These are phyloP conservation scores for Pyxicephalus adspersus DNA, from an alignment of 2,113 vertebrate species.

Conservation along the genomic window DNA sequence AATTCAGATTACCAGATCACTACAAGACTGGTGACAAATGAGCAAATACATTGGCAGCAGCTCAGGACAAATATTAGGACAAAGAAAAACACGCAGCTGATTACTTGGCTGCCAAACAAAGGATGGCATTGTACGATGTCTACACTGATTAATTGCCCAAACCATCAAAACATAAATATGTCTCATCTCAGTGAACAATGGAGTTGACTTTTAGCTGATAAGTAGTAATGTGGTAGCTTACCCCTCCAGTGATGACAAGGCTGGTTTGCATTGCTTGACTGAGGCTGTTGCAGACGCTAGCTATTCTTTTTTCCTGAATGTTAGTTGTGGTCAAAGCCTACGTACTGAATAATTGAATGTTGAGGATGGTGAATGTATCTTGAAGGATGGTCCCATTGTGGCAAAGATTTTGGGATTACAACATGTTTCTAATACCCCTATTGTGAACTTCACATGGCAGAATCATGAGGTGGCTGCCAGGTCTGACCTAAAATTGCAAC, in stretches of 20 bases:
- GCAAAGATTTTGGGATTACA: no score
- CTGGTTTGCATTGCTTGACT: not conserved
- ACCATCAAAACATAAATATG: constrained; percentile 53
- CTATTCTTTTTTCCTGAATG: not conserved
- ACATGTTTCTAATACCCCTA: no score
- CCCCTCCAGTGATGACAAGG: constrained; percentile 27
- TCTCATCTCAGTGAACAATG: constrained; percentile 30
- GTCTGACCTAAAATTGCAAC: no score
- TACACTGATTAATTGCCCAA: constrained; percentile 47
- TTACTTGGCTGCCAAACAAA: constrained; percentile 36
- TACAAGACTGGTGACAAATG: constrained; percentile 46
- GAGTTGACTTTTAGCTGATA: constrained; percentile 1
- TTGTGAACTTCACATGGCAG: no score
- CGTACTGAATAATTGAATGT: not conserved
- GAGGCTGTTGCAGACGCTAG: not conserved
- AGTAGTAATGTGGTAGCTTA: constrained; percentile 20
- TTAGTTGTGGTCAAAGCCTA: not conserved
- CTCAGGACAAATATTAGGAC: constrained; percentile 32
- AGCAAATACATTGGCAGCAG: constrained; percentile 44
- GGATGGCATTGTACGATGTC: constrained; percentile 38
- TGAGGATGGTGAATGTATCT: no score
- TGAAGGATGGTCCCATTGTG: no score
- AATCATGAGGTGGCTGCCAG: no score
- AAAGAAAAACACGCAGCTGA: constrained; percentile 45
- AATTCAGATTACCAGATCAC: constrained; percentile 21